Base-by-base conservation (phyloP, 2,113 vertebrate species). In the Madoqua kirkii region DNA sequence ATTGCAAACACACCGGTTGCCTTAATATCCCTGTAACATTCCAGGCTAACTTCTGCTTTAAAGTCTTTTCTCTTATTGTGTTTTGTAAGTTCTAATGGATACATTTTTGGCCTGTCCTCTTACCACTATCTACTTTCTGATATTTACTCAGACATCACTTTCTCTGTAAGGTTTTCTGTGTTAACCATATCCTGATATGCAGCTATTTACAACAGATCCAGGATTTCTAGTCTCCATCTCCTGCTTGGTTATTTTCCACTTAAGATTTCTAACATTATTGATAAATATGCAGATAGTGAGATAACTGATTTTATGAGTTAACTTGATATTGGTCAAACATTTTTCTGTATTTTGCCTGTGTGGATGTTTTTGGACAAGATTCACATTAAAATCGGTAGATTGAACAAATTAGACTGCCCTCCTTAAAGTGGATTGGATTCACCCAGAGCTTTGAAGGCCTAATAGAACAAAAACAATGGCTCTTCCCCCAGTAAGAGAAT, bases 111-210 rank as follows among this genome's bases (percentile, higher is more conserved):
- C 21, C 43, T 87, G 0, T 10, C 40, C 0, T 1, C 23, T 86
- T 8, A 36, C 3, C 14, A 43, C 2, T 8, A 64, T 2, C 45
- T 4, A 19, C 17, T 19, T n/a, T 52, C 29, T 36, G 2, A 5
- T 83, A n/a, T 94, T 52, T 54, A 43, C 3, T 93, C 9, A 71
- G 16, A 31, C n/a, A 29, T n/a, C 2, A 36, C 1, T 25, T 89
- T 45, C 17, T 55, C 14, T 27, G 5, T 64, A 33, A 76, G 4
- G 7, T 5, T 36, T 57, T 74, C 33, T 29, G 16, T 64, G 13
- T 48, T 16, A 55, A 27, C 1, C 10, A 36, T 40, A 33, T 5
- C 29, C 25, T 33, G 87, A 45, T 36, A 45, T 45, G 33, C 48
- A 71, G 12, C 19, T 3, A 0, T 7, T 31, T 82, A 23, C 25